Base-by-base conservation (phyloP, 2,113 vertebrate species). In the Peromyscus californicus region DNA sequence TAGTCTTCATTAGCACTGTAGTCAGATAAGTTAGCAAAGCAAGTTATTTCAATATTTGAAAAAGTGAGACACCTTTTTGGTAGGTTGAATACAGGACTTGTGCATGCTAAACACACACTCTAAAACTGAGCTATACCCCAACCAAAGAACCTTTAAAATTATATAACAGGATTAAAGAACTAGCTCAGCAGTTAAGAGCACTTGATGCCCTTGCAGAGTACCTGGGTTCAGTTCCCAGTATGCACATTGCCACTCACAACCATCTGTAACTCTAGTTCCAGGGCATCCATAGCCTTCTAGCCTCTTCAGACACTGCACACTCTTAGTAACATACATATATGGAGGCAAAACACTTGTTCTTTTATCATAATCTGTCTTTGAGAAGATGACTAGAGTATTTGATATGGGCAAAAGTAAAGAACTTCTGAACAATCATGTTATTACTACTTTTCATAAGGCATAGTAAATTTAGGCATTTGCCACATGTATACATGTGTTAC, bases 11-110 rank as follows among this genome's bases (percentile, higher is more conserved):
- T 74, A 95, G 85, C 84, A 84, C 54, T 65, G 29, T 57, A 51
- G 17, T 67, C 51, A 65, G 19, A 89, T 75, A 33, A 74, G 51
- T n/a, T 5, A 89, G 69, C 39, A 90, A 54, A 93, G 57, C 72
- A 85, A 61, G 48, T 89, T 69, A 67, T 75, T 95, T 96, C 70
- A 84, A 65, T 80, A 88, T 86, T 70, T 88, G 67, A 94, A 91
- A 70, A 91, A 94, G 59, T 12, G 42, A 29, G 17, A 91, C 36
- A 54, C 29, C 11, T 26, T 91, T 91, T 75, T 61, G n/a, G 51
- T 89, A 42, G 65, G 33, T 61, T 78, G 16, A 89, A 48, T 42
- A 54, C 48, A 72, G 67, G 39, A 36, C 54, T 63, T 89, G 16
- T 45, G 12, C 24, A 51, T 82, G 24, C 1, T 57, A 70, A 91